Evolutionary conservation across 2,113 vertebrate genomes (phyloP).

Genomic region (Labeo rohita): DNA sequence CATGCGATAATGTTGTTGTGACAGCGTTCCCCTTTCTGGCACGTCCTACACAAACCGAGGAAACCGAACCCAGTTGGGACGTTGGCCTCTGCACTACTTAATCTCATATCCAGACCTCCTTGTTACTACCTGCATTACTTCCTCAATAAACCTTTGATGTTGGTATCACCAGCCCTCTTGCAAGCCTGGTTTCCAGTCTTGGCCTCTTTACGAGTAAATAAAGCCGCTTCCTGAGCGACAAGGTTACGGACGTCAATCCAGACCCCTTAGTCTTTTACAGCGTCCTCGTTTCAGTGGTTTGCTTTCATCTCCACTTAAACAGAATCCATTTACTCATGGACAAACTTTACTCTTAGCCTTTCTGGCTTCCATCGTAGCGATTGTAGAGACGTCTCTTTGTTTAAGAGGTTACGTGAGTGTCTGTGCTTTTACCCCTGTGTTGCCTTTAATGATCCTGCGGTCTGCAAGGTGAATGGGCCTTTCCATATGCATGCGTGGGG

Average conservation of each 20-base stretch:
- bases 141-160: slow-evolving; percentile 55
- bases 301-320: slow-evolving; percentile 59
- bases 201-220: slow-evolving; percentile 46
- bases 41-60: slow-evolving; percentile 6
- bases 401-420: slow-evolving; percentile 35
- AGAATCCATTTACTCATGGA: slow-evolving; percentile 54
- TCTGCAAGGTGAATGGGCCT: slow-evolving; percentile 41
- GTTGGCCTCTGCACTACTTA: slow-evolving; percentile 33
- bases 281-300: slow-evolving; percentile 33
- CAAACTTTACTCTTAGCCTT: slow-evolving; percentile 18
- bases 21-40: background rate
- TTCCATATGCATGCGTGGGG: slow-evolving; percentile 40
- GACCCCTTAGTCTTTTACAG: slow-evolving; percentile 52
- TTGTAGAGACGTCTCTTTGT: slow-evolving; percentile 41
- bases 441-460: slow-evolving; percentile 44
- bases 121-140: slow-evolving; percentile 50
- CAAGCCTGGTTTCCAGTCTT: background rate
- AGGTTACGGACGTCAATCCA: slow-evolving; percentile 33
- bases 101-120: slow-evolving; percentile 54
- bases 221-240: slow-evolving; percentile 30
- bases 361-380: slow-evolving; percentile 36
- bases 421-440: slow-evolving; percentile 32
- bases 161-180: background rate
- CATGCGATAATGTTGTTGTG: slow-evolving; percentile 25
- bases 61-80: slow-evolving; percentile 2